Evolutionary conservation across 2,888 invertebrate genomes (phyloP), one percentile per base, ranked within the genome.

Genomic region (Antitype chi): DNA sequence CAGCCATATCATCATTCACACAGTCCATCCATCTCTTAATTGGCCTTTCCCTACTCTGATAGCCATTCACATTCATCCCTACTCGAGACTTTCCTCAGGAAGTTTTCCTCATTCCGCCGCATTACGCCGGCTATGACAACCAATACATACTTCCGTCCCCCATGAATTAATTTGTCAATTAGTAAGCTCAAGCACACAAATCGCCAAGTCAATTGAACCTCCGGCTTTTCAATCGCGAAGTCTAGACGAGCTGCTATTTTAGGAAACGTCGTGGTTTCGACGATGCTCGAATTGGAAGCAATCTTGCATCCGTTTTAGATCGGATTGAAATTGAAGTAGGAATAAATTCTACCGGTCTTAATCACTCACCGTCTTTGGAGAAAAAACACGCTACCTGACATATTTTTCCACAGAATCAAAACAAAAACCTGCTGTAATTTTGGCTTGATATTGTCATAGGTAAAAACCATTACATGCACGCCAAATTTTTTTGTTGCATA

Each of bases 191-290:
- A 49, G 17, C 59, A 13, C 13, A 38, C n/a, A 57, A 6, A 55
- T 60, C n/a, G 25, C 47, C 20, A 38, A 82, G n/a, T 53, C 25
- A 70, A 69, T 62, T 69, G n/a, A 62, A 47, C 28, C 67, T 55
- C 43, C 11, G 32, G 62, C 43, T 62, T 74, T 53, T 70, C 52
- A 73, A 66, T 23, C 63, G 9, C 32, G 25, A 47, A 25, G 59
- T 77, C 82, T 82, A 82, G 79, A 68, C 49, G 9, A 53, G 2
- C 52, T 7, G 67, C 63, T 70, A 59, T 82, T 70, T 52, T 53
- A 52, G 68, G 57, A 32, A 68, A 68, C 38, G 62, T 25, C 53
- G 63, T 52, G 67, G 23, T 67, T 69, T n/a, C 47, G 60, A 68
- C 73, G 25, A 53, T 66, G 23, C 53, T 63, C n/a, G 52, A 73